These are phyloP conservation scores for Beroe ovata DNA, from an alignment of 37 sponge, comb jelly and placozoan species.

Conservation along the genomic window DNA sequence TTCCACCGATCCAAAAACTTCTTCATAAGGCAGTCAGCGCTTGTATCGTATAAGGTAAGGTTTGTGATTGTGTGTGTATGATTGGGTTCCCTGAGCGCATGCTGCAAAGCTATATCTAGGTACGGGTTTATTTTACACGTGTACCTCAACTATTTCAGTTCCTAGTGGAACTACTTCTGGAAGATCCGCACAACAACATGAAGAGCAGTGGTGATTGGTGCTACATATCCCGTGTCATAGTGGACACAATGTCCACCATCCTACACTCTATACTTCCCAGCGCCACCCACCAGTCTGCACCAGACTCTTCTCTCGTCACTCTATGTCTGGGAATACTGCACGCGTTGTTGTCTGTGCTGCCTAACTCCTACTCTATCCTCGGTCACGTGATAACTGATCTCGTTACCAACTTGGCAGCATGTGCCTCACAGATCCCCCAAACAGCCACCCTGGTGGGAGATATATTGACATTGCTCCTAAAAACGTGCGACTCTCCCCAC, in stretches of 20 bases:
- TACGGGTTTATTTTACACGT: too few relatives aligned
- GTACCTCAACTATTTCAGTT: not conserved
- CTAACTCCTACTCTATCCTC: not conserved
- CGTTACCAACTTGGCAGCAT: not conserved
- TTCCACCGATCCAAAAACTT: not conserved
- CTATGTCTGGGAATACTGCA: not conserved
- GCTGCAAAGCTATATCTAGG: too few relatives aligned
- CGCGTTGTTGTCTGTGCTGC: not conserved
- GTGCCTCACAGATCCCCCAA: not conserved
- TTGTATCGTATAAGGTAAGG: slow-evolving; percentile 14
- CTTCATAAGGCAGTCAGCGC: not conserved
- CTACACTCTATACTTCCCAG: slow-evolving; percentile 5
- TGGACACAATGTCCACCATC: not conserved
- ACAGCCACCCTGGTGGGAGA: not conserved
- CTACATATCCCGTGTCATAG: not conserved
- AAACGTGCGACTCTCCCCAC: not conserved
- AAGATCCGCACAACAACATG: slow-evolving; percentile 5
- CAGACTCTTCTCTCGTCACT: not conserved
- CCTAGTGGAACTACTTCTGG: not conserved
- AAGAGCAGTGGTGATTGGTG: slow-evolving; percentile 17
- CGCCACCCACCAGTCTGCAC: not conserved
- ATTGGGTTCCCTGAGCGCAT: too few relatives aligned
- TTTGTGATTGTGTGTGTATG: too few relatives aligned
- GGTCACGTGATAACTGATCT: not conserved
- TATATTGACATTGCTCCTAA: not conserved